phyloP scores from a whole-genome alignment of 1,140 invertebrate species.

The Sminthurides bifidus region DNA sequence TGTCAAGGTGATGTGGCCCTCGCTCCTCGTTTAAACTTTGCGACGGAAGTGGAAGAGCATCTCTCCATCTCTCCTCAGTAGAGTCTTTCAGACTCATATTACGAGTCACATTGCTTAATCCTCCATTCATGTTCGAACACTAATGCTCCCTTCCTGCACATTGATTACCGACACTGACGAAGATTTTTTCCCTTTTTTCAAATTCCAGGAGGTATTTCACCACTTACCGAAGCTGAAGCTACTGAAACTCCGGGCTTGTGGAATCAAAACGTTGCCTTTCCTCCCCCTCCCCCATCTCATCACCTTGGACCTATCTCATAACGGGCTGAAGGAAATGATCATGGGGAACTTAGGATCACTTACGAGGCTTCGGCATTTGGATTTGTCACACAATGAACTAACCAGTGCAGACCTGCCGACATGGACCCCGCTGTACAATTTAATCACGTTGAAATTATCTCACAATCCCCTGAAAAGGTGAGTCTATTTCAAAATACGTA shows the following conservation, averaged over 20 bases:
- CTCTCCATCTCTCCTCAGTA: neutral
- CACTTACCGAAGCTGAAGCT: constrained; percentile 66
- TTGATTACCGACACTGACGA: no score
- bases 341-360: constrained; percentile 24
- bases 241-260: constrained; percentile 59
- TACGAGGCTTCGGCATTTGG: constrained; percentile 29
- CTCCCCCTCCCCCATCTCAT: constrained; percentile 58
- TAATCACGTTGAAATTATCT: constrained; percentile 62
- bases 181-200: constrained; percentile 5
- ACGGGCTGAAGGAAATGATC: constrained; percentile 24
- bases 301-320: constrained; percentile 25
- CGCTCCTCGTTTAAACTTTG: neutral
- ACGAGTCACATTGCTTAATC: no score
- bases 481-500: neutral
- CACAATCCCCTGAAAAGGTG: constrained; percentile 49
- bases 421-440: constrained; percentile 44
- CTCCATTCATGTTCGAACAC: neutral
- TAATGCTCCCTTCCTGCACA: neutral
- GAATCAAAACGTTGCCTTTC: constrained; percentile 56
- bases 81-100: no score
- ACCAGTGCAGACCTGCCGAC: constrained; percentile 12
- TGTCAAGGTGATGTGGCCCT: no score
- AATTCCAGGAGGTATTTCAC: constrained; percentile 58
- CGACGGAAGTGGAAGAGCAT: no score
- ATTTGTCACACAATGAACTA: constrained; percentile 33